Evolutionary conservation across 2,113 vertebrate genomes (phyloP).

Genomic region (Morphnarchus princeps): DNA sequence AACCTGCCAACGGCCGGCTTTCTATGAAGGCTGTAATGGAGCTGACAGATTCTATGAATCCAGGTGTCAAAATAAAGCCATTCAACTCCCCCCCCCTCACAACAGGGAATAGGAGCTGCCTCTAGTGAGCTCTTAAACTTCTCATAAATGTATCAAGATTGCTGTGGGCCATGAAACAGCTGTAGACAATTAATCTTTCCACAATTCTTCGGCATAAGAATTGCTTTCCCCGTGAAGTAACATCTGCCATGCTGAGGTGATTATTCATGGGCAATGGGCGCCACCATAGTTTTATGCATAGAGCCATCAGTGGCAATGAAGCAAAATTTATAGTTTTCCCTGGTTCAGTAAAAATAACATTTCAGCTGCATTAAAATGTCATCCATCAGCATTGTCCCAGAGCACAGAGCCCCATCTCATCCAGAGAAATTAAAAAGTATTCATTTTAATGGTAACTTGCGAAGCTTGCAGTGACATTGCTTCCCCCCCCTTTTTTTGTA

Average conservation of each 20-base stretch:
- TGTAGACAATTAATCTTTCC: constrained; percentile 99
- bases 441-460: constrained; percentile 91
- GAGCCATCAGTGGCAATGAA: constrained; percentile 96
- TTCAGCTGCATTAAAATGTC: constrained; percentile 99
- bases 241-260: constrained; percentile 92
- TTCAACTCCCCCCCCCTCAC: constrained; percentile 70
- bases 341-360: constrained; percentile 99
- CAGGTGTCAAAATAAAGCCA: constrained; percentile 95
- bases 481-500: neutral
- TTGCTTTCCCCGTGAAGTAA: constrained; percentile 90
- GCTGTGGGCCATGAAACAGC: constrained; percentile 99
- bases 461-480: constrained; percentile 80
- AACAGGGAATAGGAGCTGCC: constrained; percentile 85
- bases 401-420: constrained; percentile 81
- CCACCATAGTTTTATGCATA: constrained; percentile 89
- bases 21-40: constrained; percentile 88
- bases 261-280: constrained; percentile 92
- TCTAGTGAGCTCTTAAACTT: constrained; percentile 97
- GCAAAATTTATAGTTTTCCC: constrained; percentile 99
- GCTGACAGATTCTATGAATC: constrained; percentile 92
- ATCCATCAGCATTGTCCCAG: constrained; percentile 97
- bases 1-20: constrained; percentile 70
- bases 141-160: constrained; percentile 99
- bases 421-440: constrained; percentile 95
- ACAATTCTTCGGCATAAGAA: constrained; percentile 97